Base-by-base conservation (phyloP, 2,888 invertebrate genomes). In the Tholera decimalis region DNA sequence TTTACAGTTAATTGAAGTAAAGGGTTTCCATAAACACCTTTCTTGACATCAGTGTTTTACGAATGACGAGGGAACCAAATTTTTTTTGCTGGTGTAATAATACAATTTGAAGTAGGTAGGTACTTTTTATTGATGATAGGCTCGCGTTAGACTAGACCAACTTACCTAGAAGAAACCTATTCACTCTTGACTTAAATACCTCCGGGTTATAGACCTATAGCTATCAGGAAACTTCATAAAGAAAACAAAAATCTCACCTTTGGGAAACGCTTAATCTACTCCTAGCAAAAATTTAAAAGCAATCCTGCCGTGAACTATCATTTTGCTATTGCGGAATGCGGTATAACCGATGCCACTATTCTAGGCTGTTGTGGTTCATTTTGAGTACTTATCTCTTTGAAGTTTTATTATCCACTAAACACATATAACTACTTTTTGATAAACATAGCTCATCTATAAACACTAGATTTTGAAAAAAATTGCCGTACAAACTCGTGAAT, bases 321-420 rank as follows among this genome's bases (percentile, higher is more conserved):
- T 47, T 70, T 70, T 26, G 9, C 37, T 24, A n/a, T 28, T 37
- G 35, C 44, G 37, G 35, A 68, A 33, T 47, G 39, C 39, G 9
- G 15, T 18, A 35, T 30, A 30, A 22, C 22, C n/a, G 20, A 8
- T 9, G 8, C 15, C 18, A 18, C 4, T 33, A 35, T 28, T n/a
- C 5, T 55, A 30, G 13, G 30, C 8, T n/a, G 13, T 37, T 1
- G 7, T 30, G 37, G 1, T 30, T 35, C 1, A 24, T 9, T 47
- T 22, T 30, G 18, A 18, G 8, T 13, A n/a, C n/a, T n/a, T n/a
- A 5, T 33, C 13, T 3, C 26, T 0, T 35, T 44, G 9, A 15
- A 35, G 28, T 28, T 44, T 15, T 44, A 24, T 59, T 11, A 13
- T 30, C 20, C n/a, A n/a, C n/a, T n/a, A n/a, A n/a, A n/a, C 13